Evolutionary conservation across 2,113 vertebrate species (phyloP).

Genomic region (Leptobrachium leishanense): DNA sequence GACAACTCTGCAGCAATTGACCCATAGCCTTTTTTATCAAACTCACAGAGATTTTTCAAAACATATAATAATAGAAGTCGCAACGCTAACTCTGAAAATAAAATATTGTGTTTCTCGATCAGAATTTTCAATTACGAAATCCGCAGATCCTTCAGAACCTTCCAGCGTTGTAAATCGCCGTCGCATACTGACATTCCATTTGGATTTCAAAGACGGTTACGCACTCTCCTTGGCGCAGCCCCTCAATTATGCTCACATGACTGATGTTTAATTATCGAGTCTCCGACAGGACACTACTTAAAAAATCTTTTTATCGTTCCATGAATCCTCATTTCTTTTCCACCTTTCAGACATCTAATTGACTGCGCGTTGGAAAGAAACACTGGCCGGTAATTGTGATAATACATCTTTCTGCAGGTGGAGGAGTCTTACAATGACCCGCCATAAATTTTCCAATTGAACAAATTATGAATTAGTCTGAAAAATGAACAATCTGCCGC

Average conservation of each 20-base stretch:
- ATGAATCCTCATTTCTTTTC: constrained; percentile 26
- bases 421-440: constrained; percentile 55
- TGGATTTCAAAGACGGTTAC: constrained; percentile 1
- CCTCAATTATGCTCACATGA: neutral
- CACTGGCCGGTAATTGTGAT: constrained; percentile 69
- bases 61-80: no score
- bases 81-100: no score
- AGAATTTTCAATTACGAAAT: no score
- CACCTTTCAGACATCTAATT: constrained; percentile 40
- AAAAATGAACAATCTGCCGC: constrained; percentile 44
- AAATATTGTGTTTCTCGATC: no score
- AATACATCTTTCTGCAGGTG: constrained; percentile 63
- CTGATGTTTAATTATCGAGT: constrained; percentile 27
- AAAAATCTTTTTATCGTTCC: constrained; percentile 31
- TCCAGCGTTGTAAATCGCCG: no score
- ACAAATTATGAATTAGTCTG: constrained; percentile 58
- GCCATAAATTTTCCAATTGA: constrained; percentile 62
- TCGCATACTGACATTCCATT: no score
- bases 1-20: no score
- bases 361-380: constrained; percentile 31
- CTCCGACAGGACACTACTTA: constrained; percentile 13
- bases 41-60: no score
- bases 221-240: neutral
- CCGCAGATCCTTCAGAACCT: no score
- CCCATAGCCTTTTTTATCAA: no score